phyloP scores from a whole-genome alignment of 2,797 vertebrate genomes.

The Cottoperca gobio region DNA sequence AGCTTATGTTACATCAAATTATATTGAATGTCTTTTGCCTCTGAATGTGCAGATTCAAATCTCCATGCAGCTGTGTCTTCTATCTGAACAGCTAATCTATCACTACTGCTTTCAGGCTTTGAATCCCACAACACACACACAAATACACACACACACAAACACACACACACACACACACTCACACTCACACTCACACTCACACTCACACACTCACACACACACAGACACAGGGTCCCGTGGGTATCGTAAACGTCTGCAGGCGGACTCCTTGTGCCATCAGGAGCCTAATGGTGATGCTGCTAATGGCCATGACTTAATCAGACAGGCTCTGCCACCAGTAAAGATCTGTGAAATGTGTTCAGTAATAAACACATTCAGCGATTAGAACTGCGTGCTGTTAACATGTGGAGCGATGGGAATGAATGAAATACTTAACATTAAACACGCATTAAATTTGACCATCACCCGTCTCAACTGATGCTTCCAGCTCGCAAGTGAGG shows the following conservation, averaged over 20 bases:
- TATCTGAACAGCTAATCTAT: slow-evolving; percentile 45
- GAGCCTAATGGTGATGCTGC: slow-evolving; percentile 66
- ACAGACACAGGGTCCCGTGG: slow-evolving; percentile 57
- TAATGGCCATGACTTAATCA: slow-evolving; percentile 78
- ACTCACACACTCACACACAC: slow-evolving; percentile 14
- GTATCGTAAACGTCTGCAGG: slow-evolving; percentile 63
- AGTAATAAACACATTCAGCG: slow-evolving; percentile 52
- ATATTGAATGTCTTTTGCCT: background rate
- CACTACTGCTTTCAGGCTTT: slow-evolving; percentile 30
- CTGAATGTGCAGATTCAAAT: slow-evolving; percentile 18
- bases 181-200: slow-evolving; percentile 14
- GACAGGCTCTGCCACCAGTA: slow-evolving; percentile 43
- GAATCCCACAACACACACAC: slow-evolving; percentile 21
- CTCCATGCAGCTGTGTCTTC: slow-evolving; percentile 36
- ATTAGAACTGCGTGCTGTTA: slow-evolving; percentile 35
- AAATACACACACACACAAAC: slow-evolving; percentile 15
- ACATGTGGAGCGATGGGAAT: slow-evolving; percentile 59
- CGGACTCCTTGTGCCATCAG: slow-evolving; percentile 62
- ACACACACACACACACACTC: slow-evolving; percentile 15
- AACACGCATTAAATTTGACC: slow-evolving; percentile 57
- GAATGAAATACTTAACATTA: slow-evolving; percentile 59
- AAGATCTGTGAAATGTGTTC: slow-evolving; percentile 65
- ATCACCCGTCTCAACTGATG: slow-evolving; percentile 83
- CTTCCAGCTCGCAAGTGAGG: slow-evolving; percentile 82
- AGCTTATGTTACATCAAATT: slow-evolving; percentile 1